These are phyloP conservation scores for Mystacornis crossleyi DNA, from an alignment of 2,113 vertebrate genomes.

Conservation along the genomic window DNA sequence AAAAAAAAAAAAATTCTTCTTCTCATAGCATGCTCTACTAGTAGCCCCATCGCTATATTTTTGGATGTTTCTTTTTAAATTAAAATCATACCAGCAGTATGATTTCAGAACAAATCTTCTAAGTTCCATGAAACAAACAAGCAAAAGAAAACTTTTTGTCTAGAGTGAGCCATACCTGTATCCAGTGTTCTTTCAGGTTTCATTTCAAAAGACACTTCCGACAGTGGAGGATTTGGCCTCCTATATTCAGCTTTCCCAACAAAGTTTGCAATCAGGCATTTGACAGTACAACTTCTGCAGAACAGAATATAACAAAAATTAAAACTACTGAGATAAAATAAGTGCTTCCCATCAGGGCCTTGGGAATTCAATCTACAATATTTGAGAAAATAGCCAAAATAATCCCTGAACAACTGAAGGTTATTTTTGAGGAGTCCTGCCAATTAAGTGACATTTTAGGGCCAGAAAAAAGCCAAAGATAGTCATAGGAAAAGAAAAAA, in stretches of 20 bases:
- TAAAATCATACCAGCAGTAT: neutral
- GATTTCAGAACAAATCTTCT: neutral
- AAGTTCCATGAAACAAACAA: neutral
- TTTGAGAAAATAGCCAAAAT: neutral
- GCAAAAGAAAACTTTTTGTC: neutral
- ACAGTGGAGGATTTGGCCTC: neutral
- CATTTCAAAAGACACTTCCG: neutral
- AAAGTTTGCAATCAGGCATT: neutral
- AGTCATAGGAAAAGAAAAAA: neutral
- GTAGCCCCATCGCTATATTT: neutral
- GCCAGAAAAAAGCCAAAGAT: neutral
- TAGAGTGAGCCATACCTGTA: neutral
- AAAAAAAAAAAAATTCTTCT: neutral
- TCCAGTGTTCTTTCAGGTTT: neutral
- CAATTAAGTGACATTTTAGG: neutral
- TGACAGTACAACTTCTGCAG: neutral
- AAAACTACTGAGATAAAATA: neutral
- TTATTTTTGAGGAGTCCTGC: neutral
- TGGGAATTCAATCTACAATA: neutral
- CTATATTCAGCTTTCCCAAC: neutral
- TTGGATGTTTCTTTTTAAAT: neutral
- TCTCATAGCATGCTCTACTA: fast-evolving
- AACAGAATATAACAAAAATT: neutral
- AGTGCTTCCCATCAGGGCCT: neutral
- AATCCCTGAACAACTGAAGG: neutral